Conservation (phyloP, 2,113 vertebrate genomes). For the Pycnonotus jocosus region DNA sequence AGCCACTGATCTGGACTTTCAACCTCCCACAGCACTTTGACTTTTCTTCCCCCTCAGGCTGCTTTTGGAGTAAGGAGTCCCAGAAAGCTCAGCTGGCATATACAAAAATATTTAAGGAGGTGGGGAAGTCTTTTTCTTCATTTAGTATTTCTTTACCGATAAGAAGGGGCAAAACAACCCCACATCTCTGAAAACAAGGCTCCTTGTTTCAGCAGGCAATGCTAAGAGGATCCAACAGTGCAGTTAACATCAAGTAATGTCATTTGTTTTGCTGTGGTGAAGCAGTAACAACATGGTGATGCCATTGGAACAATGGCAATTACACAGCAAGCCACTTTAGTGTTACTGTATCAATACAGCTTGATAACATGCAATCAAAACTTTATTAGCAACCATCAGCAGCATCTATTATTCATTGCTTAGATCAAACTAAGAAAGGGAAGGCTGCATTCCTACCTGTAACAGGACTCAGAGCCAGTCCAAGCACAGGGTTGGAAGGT, state of each 20-base stretch:
- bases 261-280: neutral
- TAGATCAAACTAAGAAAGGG: neutral
- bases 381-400: constrained; percentile 27
- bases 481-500: neutral
- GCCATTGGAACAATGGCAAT: constrained; percentile 37
- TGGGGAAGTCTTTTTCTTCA: neutral
- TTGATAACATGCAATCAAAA: constrained; percentile 45
- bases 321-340: neutral
- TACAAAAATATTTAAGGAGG: neutral
- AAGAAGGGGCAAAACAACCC: neutral
- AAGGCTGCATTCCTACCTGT: neutral
- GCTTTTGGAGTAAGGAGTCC: neutral
- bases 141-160: neutral
- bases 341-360: neutral
- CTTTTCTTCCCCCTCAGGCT: neutral
- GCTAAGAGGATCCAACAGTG: neutral
- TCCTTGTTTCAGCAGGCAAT: neutral
- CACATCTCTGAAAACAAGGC: neutral
- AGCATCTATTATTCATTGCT: constrained; percentile 45
- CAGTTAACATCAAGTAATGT: neutral
- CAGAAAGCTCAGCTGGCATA: neutral
- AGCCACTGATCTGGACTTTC: neutral
- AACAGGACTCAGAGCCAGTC: neutral
- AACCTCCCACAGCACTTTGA: fast-evolving
- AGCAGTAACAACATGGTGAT: neutral